These are phyloP conservation scores for Pentamera pediparva DNA, from an alignment of 53 echinoderm and acorn worm genomes.

Conservation along the genomic window DNA sequence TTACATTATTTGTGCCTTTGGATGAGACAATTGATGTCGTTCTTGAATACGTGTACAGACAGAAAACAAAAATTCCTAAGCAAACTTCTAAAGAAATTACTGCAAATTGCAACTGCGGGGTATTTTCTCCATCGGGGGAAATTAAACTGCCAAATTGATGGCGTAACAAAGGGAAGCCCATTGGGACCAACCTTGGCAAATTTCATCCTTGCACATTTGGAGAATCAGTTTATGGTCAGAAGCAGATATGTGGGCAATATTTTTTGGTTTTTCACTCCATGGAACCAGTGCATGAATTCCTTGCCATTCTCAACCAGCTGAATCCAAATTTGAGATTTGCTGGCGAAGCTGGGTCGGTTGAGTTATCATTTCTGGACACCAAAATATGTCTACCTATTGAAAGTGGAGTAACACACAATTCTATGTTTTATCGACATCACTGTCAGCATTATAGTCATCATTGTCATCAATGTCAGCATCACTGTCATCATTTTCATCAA, in stretches of 20 bases:
- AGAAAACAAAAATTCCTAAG: background rate
- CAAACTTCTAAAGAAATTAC: background rate
- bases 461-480: no score
- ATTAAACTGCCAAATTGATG: background rate
- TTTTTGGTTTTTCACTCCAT: background rate
- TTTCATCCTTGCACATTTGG: background rate
- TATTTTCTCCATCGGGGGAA: background rate
- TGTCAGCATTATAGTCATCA: no score
- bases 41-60: background rate
- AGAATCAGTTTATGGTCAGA: background rate
- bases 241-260: background rate
- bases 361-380: no score
- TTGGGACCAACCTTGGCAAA: background rate
- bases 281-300: background rate
- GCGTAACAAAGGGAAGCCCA: background rate
- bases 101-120: background rate
- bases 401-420: no score
- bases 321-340: background rate
- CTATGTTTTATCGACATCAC: no score
- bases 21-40: background rate
- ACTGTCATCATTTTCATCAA: no score
- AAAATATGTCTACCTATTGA: no score
- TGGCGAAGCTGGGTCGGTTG: no score
- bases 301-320: background rate
- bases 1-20: background rate